Base-by-base conservation (phyloP, 2,888 invertebrate genomes). In the Caenorhabditis wallacei region DNA sequence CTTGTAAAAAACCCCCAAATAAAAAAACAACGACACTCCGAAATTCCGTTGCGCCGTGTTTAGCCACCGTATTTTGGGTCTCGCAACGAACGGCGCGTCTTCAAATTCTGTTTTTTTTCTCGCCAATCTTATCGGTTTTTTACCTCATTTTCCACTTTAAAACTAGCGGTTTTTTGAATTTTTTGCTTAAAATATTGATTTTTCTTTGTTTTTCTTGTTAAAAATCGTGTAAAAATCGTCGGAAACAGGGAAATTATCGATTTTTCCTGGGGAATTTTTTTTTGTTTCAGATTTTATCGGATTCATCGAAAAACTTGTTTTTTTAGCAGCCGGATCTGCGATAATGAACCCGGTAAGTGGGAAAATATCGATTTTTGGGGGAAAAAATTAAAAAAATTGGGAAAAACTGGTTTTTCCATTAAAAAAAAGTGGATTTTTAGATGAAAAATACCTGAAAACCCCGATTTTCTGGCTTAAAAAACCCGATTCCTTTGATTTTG, bases 1-100 rank as follows among this genome's bases (percentile, higher is more conserved):
- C 8, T 8, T 8, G 8, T 30, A 30, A 30, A 30, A 30, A 30
- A 30, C 8, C 30, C 8, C 30, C 35, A 40, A 68, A 51, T 59
- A 24, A 56, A 51, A 53, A 48, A 26, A 26, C 54, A 69, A 74
- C 81, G 75, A 75, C 70, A 64, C 70, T 81, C 81, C 30, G 30
- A 30, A 8, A 30, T 30, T 30, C 30, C 81, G 48, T 10, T 18
- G 63, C 35, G 57, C 56, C 53, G 43, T 74, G 72, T 80, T 80
- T 80, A 81, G 57, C 64, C 11, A 5, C 51, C 8, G 11, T 16
- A 11, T 20, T n/a, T 13, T 18, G 63, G 82, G 78, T 82, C 82
- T 70, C 78, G 59, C 46, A 30, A 79, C 82, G 82, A 71, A 61
- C 82, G 82, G 74, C 82, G 82, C 72, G 78, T 64, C 74, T 82